A percentile compares a stretch with the other conserved stretches of the same genome.
Evolutionary conservation across 2,888 invertebrate species (phyloP).

Genomic region (Apodemia hepburni): DNA sequence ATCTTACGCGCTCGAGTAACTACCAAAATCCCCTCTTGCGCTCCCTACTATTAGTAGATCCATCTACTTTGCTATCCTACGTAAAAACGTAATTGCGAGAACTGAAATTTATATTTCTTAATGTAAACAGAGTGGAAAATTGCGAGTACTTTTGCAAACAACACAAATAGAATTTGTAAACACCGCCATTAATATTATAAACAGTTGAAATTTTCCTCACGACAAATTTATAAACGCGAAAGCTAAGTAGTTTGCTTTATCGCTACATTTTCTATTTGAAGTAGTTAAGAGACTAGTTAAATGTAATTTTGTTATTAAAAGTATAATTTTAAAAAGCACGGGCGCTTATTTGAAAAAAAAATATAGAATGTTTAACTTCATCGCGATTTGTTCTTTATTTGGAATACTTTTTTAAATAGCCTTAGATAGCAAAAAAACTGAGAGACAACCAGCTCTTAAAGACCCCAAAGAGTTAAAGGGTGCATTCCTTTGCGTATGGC

Average conservation of each 20-base stretch:
- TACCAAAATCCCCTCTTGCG: too few species aligned
- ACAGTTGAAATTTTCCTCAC: slow-evolving; percentile 6
- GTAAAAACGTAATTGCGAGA: background rate
- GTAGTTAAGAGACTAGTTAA: background rate
- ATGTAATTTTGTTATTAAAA: background rate
- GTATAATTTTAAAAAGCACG: background rate
- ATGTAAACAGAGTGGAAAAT: background rate
- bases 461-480: too few species aligned
- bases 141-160: background rate
- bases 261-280: slow-evolving; percentile 1
- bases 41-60: too few species aligned
- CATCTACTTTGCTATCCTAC: background rate
- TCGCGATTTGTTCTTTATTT: too few species aligned
- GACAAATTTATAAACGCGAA: background rate
- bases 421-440: too few species aligned
- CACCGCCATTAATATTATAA: slow-evolving; percentile 5
- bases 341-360: too few species aligned
- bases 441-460: too few species aligned
- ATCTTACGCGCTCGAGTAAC: too few species aligned
- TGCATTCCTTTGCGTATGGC: too few species aligned
- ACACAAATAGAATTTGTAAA: slow-evolving; percentile 12
- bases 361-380: too few species aligned
- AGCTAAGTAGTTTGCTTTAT: background rate
- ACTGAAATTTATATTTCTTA: background rate
- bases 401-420: too few species aligned